Evolutionary conservation across 2,113 vertebrate genomes (phyloP).

Genomic region (Australoheros scitulus): DNA sequence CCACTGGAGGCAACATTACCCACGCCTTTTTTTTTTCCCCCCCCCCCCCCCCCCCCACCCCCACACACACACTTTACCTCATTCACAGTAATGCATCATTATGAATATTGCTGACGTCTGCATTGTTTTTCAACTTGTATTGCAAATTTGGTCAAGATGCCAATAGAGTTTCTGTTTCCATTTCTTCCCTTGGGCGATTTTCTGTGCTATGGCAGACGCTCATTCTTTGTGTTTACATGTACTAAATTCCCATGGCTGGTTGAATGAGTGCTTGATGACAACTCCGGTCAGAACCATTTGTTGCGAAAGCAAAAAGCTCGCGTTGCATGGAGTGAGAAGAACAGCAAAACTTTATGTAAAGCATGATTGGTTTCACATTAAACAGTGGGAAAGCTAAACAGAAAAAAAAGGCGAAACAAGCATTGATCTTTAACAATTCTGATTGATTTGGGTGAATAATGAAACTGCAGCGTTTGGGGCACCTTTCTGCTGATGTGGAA

Average conservation of each 20-base stretch:
- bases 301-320: constrained; percentile 5
- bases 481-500: constrained; percentile 15
- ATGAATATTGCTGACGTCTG: constrained; percentile 3
- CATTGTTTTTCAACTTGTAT: constrained; percentile 10
- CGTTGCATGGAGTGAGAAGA: constrained; percentile 5
- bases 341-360: constrained; percentile 13
- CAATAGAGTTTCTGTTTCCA: constrained; percentile 22
- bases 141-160: neutral
- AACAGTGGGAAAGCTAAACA: constrained; percentile 21
- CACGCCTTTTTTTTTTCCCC: neutral
- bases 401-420: constrained; percentile 7
- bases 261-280: constrained; percentile 43
- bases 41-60: neutral
- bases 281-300: constrained; percentile 38
- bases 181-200: constrained; percentile 16
- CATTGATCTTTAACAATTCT: constrained; percentile 17
- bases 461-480: neutral
- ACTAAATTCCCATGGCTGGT: constrained; percentile 44
- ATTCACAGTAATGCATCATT: constrained; percentile 5
- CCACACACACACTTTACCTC: neutral
- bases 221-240: constrained; percentile 42
- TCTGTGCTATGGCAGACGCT: constrained; percentile 8
- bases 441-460: constrained; percentile 41
- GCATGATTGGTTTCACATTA: constrained; percentile 8
- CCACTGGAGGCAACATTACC: neutral